Conservation (phyloP, 2,113 vertebrate genomes). For the Henicopernis longicauda region DNA sequence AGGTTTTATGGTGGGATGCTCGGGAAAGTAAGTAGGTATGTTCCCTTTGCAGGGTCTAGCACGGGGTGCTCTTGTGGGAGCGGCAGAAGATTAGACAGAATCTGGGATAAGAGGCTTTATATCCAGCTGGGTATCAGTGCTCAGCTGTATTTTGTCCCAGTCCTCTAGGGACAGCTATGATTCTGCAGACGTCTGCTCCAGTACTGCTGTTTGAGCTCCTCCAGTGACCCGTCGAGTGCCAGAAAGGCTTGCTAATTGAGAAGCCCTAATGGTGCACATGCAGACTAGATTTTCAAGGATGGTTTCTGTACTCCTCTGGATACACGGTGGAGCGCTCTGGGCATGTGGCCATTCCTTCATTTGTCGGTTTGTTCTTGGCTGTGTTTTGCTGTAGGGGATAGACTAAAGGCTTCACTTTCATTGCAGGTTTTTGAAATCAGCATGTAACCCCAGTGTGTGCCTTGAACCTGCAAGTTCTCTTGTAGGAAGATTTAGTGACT, state of each 20-base stretch:
- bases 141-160: background rate
- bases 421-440: conserved; percentile 7
- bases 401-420: conserved; percentile 33
- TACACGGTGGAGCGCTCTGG: conserved; percentile 3
- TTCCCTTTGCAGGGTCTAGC: background rate
- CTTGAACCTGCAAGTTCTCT: background rate
- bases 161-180: background rate
- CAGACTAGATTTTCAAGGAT: conserved; percentile 6
- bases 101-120: background rate
- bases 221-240: background rate
- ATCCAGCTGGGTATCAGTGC: background rate
- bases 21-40: background rate
- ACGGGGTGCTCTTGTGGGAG: background rate
- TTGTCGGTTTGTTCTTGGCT: conserved; percentile 15
- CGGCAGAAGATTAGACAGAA: background rate
- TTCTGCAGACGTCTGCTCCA: background rate
- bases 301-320: conserved; percentile 8
- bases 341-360: conserved; percentile 44
- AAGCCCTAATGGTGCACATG: background rate
- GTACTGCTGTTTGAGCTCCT: background rate
- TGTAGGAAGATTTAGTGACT: background rate
- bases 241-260: conserved; percentile 22
- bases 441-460: background rate
- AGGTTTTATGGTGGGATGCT: background rate
- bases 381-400: background rate